Evolutionary conservation across 1,140 invertebrate species (phyloP).

Genomic region (Polyergus mexicanus): DNA sequence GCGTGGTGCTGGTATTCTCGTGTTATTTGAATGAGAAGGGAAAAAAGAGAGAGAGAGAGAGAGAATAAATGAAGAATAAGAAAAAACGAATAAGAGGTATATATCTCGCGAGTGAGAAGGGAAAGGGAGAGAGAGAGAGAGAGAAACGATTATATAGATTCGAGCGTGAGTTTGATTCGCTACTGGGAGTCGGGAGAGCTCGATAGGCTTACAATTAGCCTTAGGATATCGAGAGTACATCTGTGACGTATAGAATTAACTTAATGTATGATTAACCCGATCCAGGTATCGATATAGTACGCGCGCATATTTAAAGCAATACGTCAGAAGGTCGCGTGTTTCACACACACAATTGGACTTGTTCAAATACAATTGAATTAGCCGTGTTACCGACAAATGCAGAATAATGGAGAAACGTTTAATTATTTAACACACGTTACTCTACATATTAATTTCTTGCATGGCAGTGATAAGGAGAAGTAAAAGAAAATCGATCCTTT

Average conservation of each 20-base stretch:
- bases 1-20: slow-evolving; percentile 73
- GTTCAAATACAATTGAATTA: neutral
- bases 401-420: neutral
- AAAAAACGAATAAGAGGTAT: neutral
- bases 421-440: neutral
- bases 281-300: slow-evolving; percentile 22
- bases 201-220: slow-evolving; percentile 25
- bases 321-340: slow-evolving; percentile 30
- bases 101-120: neutral
- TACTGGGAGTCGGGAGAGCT: slow-evolving; percentile 37
- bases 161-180: slow-evolving; percentile 52
- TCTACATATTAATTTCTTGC: neutral
- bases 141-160: slow-evolving; percentile 42
- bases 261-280: slow-evolving; percentile 29
- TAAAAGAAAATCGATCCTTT: neutral
- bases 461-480: neutral
- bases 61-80: slow-evolving; percentile 12
- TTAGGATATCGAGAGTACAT: slow-evolving; percentile 50
- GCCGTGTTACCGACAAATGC: neutral
- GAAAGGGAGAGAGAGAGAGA: slow-evolving; percentile 17
- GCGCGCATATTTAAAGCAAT: neutral
- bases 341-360: neutral
- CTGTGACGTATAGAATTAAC: slow-evolving; percentile 30
- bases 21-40: slow-evolving; percentile 33
- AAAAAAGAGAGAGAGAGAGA: neutral